Percentiles rank a stretch among this genome's conserved stretches.
phyloP scores from a whole-genome alignment of 2,888 invertebrate species.

The Lithophane semibrunnea region DNA sequence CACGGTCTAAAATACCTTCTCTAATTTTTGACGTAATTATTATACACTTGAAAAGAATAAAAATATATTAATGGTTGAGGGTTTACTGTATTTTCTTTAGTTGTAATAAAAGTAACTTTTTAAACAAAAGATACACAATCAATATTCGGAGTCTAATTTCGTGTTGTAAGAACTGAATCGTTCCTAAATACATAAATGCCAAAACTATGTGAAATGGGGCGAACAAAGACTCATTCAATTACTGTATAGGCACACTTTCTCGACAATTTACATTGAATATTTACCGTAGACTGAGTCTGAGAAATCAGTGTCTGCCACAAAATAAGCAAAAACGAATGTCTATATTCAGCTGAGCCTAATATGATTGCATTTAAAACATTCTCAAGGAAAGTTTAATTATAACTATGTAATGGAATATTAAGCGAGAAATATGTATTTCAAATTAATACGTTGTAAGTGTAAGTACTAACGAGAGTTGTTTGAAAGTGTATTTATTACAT shows the following conservation, averaged over 20 bases:
- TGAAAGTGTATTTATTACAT: background rate
- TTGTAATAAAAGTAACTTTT: background rate
- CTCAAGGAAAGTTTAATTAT: background rate
- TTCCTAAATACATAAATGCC: background rate
- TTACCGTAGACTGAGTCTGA: background rate
- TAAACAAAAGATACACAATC: background rate
- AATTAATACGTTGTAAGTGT: constrained; percentile 25
- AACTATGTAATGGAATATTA: constrained; percentile 15
- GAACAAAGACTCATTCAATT: background rate
- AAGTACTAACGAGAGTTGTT: constrained; percentile 14
- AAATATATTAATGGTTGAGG: background rate
- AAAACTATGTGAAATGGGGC: background rate
- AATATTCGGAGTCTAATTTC: background rate
- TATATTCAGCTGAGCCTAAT: background rate
- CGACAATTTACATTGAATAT: background rate
- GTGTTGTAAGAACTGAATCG: background rate
- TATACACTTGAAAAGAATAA: background rate
- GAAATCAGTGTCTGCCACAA: background rate
- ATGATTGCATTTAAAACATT: constrained; percentile 4
- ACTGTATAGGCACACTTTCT: background rate
- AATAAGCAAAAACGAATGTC: background rate
- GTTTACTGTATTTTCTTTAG: too few species aligned
- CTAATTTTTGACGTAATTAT: background rate
- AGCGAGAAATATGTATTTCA: constrained; percentile 21
- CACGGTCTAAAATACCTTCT: background rate